A percentile compares a stretch with the other conserved stretches of the same genome.
Conservation (phyloP, 1,140 invertebrate genomes). For the Ladona fulva region DNA sequence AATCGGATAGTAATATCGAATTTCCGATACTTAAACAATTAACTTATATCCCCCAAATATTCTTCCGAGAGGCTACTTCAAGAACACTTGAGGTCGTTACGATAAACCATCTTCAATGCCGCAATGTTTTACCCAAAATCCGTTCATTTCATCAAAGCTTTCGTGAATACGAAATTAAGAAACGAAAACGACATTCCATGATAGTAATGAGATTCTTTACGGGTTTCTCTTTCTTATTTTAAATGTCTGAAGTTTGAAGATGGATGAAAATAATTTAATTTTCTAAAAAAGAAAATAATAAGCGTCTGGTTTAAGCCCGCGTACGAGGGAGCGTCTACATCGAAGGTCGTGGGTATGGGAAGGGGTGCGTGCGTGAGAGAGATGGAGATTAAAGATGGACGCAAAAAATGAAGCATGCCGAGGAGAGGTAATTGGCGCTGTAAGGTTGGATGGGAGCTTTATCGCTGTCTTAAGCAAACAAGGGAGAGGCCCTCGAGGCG, state of each 20-base stretch:
- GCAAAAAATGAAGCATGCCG: neutral
- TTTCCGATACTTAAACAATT: too few species aligned
- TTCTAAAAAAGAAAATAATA: neutral
- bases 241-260: neutral
- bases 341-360: neutral
- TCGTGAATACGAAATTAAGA: neutral
- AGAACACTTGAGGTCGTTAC: too few species aligned
- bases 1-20: too few species aligned
- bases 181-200: too few species aligned
- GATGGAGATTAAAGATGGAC: neutral
- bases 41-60: too few species aligned
- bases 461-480: neutral
- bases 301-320: neutral
- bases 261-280: neutral
- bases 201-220: too few species aligned
- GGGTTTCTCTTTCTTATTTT: too few species aligned
- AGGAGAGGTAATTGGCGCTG: neutral
- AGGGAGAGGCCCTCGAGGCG: neutral
- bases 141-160: too few species aligned
- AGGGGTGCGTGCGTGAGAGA: neutral
- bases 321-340: neutral
- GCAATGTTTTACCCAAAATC: too few species aligned
- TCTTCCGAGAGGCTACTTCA: too few species aligned
- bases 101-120: too few species aligned
- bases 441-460: neutral